Evolutionary conservation across 2,113 vertebrate genomes (phyloP).

Genomic region (Tupaia tana): DNA sequence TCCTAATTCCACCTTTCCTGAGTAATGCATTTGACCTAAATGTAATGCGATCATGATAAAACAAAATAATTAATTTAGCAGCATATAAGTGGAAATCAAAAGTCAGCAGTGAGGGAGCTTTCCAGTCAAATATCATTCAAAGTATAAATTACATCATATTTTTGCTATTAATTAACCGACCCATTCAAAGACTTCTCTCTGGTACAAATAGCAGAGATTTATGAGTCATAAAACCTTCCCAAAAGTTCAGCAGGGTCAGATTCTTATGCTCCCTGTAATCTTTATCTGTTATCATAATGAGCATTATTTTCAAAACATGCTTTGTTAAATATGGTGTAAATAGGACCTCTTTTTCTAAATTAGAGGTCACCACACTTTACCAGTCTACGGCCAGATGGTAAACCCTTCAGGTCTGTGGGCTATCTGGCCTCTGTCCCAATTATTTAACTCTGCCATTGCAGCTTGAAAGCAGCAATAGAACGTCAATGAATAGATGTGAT

Average conservation of each 20-base stretch:
- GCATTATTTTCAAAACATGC: constrained; percentile 53
- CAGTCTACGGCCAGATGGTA: background rate
- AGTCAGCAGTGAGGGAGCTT: constrained; percentile 5
- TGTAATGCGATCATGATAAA: constrained; percentile 58
- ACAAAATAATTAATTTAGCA: constrained; percentile 63
- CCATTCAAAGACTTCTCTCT: background rate
- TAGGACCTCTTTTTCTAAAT: background rate
- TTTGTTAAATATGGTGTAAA: constrained; percentile 46
- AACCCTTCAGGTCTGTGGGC: background rate
- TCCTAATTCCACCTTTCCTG: constrained; percentile 16
- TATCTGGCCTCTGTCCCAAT: background rate
- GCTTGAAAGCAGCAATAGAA: background rate
- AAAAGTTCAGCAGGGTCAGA: background rate
- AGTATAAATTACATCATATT: constrained; percentile 23
- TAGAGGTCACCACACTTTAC: background rate
- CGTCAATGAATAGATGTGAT: background rate
- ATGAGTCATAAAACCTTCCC: constrained; percentile 32
- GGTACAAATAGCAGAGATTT: constrained; percentile 20
- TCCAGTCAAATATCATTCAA: constrained; percentile 43
- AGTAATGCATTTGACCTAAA: constrained; percentile 46
- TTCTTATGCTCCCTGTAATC: constrained; percentile 36
- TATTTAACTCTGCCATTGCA: background rate
- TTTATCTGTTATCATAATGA: background rate
- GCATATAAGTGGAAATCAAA: constrained; percentile 36
- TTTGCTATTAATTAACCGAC: constrained; percentile 55